Conservation (phyloP, 2,888 invertebrate genomes). For the Maniola hyperantus region DNA sequence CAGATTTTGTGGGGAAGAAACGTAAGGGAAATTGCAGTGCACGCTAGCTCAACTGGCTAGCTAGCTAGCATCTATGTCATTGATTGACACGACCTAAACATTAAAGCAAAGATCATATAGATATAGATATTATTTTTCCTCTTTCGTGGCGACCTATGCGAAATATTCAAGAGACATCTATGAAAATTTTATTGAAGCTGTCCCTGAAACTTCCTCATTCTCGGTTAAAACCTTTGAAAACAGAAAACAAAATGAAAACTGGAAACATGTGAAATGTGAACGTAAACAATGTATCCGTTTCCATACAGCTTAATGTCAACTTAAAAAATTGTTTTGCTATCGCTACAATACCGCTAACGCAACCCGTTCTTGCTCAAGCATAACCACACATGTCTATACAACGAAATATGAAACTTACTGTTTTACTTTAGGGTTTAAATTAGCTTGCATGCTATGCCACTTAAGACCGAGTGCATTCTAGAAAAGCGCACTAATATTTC, state of each 20-base stretch:
- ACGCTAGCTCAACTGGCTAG: too few species aligned
- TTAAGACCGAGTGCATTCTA: constrained; percentile 31
- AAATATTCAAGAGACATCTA: too few species aligned
- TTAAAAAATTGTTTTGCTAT: constrained; percentile 25
- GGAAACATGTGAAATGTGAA: constrained; percentile 14
- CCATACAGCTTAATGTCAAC: constrained; percentile 19
- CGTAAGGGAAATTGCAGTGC: too few species aligned
- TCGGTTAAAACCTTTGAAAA: not conserved
- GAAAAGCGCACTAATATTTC: constrained; percentile 36
- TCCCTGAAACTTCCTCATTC: too few species aligned
- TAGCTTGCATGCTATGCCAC: not conserved
- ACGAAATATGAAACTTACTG: constrained; percentile 15
- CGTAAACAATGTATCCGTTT: constrained; percentile 11
- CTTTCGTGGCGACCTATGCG: too few species aligned
- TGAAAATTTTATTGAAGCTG: too few species aligned
- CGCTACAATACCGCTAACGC: constrained; percentile 28
- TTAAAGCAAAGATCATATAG: too few species aligned
- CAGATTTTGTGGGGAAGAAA: too few species aligned
- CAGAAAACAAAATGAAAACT: constrained; percentile 13
- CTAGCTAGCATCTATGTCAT: too few species aligned
- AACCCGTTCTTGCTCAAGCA: constrained; percentile 19
- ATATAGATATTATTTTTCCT: too few species aligned
- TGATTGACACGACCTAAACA: too few species aligned
- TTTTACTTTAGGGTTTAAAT: not conserved
- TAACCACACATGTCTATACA: constrained; percentile 22